Evolutionary conservation across 2,888 invertebrate genomes (phyloP).

Genomic region (Agrochola lychnidis): DNA sequence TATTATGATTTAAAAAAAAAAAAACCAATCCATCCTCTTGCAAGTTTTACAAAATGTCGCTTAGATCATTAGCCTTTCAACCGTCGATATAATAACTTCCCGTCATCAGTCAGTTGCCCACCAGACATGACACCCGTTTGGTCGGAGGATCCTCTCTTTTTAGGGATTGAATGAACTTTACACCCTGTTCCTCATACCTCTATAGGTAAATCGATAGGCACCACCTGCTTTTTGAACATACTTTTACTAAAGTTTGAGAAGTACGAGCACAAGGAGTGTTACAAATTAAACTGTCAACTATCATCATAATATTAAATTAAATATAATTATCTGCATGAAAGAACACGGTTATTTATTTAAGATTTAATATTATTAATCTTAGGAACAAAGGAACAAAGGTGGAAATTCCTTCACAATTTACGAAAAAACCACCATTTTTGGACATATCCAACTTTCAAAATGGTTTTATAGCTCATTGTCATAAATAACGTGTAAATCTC

Average conservation of each 20-base stretch:
- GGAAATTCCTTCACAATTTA: slow-evolving; percentile 11
- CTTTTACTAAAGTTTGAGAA: not conserved
- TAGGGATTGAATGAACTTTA: no score
- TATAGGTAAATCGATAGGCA: not conserved
- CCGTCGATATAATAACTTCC: no score
- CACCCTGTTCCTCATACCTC: no score
- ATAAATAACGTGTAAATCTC: slow-evolving; percentile 56
- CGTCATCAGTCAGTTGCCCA: no score
- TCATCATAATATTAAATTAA: slow-evolving; percentile 12
- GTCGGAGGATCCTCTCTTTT: no score
- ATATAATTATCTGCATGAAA: no score
- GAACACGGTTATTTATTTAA: not conserved
- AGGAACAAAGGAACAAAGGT: slow-evolving; percentile 23
- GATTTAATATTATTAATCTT: slow-evolving; percentile 7
- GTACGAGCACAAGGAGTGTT: not conserved
- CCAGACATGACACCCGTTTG: no score
- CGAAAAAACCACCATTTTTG: not conserved
- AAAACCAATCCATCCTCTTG: no score
- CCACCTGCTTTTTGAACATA: not conserved
- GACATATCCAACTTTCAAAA: slow-evolving; percentile 36
- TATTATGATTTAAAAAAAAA: no score
- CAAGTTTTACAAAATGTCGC: no score
- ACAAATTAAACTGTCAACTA: not conserved
- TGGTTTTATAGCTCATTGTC: slow-evolving; percentile 47
- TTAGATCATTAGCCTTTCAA: no score